Evolutionary conservation across 2,888 invertebrate genomes (phyloP).

Genomic region (Sinhomidia bicolor): DNA sequence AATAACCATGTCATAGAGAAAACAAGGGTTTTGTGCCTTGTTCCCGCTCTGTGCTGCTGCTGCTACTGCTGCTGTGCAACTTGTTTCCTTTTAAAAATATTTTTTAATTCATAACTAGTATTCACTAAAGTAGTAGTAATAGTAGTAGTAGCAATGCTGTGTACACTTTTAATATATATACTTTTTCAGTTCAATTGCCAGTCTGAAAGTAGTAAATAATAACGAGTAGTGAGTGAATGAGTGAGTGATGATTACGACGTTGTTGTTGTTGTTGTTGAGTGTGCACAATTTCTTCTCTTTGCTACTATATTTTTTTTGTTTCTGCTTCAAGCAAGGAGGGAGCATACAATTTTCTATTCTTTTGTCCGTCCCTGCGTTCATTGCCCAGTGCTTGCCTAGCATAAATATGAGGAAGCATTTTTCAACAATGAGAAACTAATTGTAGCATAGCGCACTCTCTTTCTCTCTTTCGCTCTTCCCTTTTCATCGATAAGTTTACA

Average conservation of each 20-base stretch:
- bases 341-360: background rate
- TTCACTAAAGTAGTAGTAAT: too few relatives aligned
- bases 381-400: background rate
- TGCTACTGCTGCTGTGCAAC: background rate
- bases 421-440: conserved; percentile 35
- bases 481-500: background rate
- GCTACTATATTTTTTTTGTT: too few relatives aligned
- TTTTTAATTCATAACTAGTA: too few relatives aligned
- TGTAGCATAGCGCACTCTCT: conserved; percentile 11
- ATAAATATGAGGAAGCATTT: conserved; percentile 5
- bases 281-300: conserved; percentile 17
- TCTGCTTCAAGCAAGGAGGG: background rate
- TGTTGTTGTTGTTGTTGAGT: too few relatives aligned
- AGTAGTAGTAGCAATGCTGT: background rate
- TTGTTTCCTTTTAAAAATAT: background rate
- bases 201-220: background rate
- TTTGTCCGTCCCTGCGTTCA: background rate
- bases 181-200: background rate
- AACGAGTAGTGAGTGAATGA: background rate
- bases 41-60: too few relatives aligned
- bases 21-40: conserved; percentile 44
- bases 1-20: conserved; percentile 28
- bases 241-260: conserved; percentile 34
- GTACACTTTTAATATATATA: conserved; percentile 28
- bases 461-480: background rate